Evolutionary conservation across 2,888 invertebrate species (phyloP).

Genomic region (Pharmacophagus antenor): DNA sequence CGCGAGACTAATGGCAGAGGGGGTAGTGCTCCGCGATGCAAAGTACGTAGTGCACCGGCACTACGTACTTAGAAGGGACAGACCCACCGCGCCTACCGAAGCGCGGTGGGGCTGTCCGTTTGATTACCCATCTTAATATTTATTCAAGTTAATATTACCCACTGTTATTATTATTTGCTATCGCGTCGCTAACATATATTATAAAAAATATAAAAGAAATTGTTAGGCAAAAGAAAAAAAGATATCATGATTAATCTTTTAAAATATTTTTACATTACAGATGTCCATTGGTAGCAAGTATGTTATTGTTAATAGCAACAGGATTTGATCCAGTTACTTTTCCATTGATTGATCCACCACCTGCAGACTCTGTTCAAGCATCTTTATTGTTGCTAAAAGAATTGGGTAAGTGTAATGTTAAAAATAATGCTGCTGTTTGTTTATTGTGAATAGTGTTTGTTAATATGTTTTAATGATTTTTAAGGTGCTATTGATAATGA

Average conservation of each 20-base stretch:
- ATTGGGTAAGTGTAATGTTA: slow-evolving; percentile 67
- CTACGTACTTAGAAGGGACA: too few relatives aligned
- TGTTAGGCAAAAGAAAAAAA: too few relatives aligned
- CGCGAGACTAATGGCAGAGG: too few relatives aligned
- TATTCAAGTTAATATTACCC: too few relatives aligned
- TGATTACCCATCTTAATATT: too few relatives aligned
- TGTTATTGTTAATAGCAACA: slow-evolving; percentile 91
- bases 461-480: slow-evolving; percentile 4
- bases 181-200: too few relatives aligned
- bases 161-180: too few relatives aligned
- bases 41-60: too few relatives aligned
- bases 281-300: slow-evolving; percentile 84
- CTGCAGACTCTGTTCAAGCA: slow-evolving; percentile 84
- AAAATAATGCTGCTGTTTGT: not conserved
- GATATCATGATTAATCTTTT: not conserved
- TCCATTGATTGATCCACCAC: slow-evolving; percentile 95
- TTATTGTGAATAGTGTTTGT: not conserved
- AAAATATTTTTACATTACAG: slow-evolving; percentile 45
- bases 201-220: too few relatives aligned
- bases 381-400: slow-evolving; percentile 84
- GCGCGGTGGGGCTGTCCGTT: too few relatives aligned
- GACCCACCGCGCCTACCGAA: too few relatives aligned
- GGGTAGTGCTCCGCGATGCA: too few relatives aligned
- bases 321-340: slow-evolving; percentile 91
- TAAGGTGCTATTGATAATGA: slow-evolving; percentile 84